Conservation (phyloP, 1,140 invertebrate species). For the Sinonovacula constricta region DNA sequence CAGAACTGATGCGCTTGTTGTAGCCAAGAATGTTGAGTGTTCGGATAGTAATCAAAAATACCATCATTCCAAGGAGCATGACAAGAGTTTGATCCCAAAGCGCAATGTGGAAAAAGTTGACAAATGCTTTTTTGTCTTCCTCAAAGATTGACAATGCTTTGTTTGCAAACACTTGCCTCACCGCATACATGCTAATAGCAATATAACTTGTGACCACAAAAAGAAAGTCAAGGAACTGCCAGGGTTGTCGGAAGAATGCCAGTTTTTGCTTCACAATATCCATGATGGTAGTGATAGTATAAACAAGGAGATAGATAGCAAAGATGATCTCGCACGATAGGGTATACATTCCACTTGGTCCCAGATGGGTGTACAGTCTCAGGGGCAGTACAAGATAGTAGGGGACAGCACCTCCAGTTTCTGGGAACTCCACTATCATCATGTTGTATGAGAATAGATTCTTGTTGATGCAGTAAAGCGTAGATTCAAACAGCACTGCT, state of each 20-base stretch:
- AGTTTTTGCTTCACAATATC: not conserved
- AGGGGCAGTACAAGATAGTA: not conserved
- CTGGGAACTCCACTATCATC: not conserved
- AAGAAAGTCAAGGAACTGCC: not conserved
- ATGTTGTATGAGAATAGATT: not conserved
- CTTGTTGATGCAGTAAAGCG: not conserved
- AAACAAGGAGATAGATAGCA: not conserved
- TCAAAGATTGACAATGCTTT: not conserved
- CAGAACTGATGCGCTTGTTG: not conserved
- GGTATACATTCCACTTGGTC: not conserved
- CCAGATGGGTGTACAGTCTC: not conserved
- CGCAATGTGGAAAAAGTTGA: not conserved
- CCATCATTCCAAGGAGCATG: not conserved
- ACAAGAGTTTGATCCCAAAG: not conserved
- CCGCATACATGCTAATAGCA: not conserved
- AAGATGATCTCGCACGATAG: not conserved
- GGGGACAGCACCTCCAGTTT: not conserved
- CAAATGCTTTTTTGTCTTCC: not conserved
- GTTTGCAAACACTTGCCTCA: not conserved
- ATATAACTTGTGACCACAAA: not conserved
- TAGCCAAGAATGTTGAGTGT: not conserved
- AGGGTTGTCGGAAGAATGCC: not conserved
- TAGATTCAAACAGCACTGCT: not conserved
- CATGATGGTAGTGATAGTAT: not conserved
- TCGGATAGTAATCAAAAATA: not conserved